phyloP scores from a whole-genome alignment of 2,888 invertebrate species.

The Phortica okadai region DNA sequence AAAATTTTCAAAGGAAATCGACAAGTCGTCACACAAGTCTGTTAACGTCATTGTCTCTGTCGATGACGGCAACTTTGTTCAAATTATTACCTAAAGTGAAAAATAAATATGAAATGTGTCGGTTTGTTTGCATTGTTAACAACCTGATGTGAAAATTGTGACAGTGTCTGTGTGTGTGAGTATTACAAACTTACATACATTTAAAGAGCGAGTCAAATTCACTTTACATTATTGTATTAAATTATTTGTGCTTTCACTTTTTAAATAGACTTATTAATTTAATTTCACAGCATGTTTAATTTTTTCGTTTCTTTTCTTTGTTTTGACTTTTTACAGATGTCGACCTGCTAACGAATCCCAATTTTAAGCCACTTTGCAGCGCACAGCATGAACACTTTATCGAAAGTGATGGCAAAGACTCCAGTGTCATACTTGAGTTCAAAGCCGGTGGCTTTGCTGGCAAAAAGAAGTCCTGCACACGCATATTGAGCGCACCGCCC shows the following conservation, averaged over 20 bases:
- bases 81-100: not conserved
- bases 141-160: not conserved
- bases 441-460: conserved; percentile 63
- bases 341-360: conserved; percentile 68
- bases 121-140: not conserved
- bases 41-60: not conserved
- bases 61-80: not conserved
- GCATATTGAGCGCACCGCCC: conserved; percentile 73
- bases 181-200: not conserved
- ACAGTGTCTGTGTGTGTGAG: not conserved
- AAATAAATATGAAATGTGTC: not conserved
- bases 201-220: not conserved
- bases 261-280: not conserved
- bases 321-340: conserved; percentile 60
- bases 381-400: conserved; percentile 73
- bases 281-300: conserved; percentile 2
- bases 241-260: conserved; percentile 18
- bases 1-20: not conserved
- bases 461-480: conserved; percentile 66
- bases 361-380: conserved; percentile 73
- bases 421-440: conserved; percentile 75
- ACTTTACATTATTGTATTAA: not conserved
- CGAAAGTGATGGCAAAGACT: conserved; percentile 74
- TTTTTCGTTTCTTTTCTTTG: not conserved
- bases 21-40: not conserved